phyloP scores from a whole-genome alignment of 2,797 vertebrate genomes.

The Morus bassanus region DNA sequence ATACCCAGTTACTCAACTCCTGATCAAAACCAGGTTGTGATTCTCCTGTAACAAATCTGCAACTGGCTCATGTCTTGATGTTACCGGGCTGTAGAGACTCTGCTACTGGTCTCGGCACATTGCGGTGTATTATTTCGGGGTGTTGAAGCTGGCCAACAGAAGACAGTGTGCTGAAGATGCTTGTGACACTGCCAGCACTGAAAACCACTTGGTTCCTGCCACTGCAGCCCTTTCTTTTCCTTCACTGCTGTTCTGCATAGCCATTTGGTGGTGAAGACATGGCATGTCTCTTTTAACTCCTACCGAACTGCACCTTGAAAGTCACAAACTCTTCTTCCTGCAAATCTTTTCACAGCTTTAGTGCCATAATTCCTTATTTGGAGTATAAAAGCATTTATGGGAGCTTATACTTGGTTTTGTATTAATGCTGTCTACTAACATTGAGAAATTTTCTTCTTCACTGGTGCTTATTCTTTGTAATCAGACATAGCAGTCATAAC shows the following conservation, averaged over 20 bases:
- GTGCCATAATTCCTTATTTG: neutral
- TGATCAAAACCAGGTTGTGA: neutral
- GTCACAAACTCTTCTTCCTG: neutral
- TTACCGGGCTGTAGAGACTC: fast-evolving
- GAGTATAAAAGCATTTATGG: neutral
- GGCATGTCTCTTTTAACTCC: neutral
- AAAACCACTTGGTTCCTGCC: fast-evolving
- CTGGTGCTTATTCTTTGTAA: neutral
- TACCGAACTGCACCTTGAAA: fast-evolving
- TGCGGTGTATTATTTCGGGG: neutral
- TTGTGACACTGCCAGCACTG: neutral
- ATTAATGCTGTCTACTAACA: neutral
- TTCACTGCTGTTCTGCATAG: neutral
- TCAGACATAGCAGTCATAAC: neutral
- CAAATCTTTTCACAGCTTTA: neutral
- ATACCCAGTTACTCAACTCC: neutral
- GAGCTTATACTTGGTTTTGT: neutral
- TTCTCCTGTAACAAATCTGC: neutral
- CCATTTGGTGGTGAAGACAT: neutral
- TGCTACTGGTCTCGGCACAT: neutral
- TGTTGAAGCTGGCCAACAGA: neutral
- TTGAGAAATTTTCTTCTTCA: neutral
- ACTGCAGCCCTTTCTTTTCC: neutral
- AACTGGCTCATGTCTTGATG: neutral
- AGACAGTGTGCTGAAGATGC: neutral